phyloP scores from a whole-genome alignment of 2,113 vertebrate species.

The Montifringilla adamsi region DNA sequence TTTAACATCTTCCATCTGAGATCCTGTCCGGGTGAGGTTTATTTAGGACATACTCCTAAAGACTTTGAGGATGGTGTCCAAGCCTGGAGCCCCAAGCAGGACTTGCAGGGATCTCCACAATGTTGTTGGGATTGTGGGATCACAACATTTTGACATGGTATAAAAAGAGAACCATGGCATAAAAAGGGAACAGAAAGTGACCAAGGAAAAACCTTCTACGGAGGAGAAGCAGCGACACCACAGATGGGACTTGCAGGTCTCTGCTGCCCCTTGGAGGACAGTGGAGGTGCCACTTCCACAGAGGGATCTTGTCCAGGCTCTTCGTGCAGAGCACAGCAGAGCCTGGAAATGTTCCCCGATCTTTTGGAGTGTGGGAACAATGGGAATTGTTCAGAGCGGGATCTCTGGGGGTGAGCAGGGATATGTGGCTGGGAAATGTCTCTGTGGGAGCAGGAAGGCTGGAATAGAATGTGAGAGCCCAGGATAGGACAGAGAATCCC shows the following conservation, averaged over 20 bases:
- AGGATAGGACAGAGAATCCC: neutral
- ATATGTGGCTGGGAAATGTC: neutral
- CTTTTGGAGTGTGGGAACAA: neutral
- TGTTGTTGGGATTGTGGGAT: neutral
- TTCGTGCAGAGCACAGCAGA: rapidly evolving
- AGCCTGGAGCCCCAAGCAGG: neutral
- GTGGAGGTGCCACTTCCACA: neutral
- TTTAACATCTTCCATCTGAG: neutral
- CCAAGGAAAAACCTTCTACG: rapidly evolving
- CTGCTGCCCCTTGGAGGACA: constrained; percentile 24
- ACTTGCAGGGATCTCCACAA: neutral
- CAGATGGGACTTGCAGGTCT: neutral
- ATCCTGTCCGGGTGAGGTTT: neutral
- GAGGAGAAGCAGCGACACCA: neutral
- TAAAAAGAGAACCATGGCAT: rapidly evolving
- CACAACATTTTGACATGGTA: rapidly evolving
- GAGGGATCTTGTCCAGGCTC: no score
- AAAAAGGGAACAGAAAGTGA: neutral
- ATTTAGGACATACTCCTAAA: neutral
- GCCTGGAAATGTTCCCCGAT: rapidly evolving
- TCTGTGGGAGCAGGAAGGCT: neutral
- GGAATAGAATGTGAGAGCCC: neutral
- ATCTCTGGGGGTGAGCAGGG: neutral
- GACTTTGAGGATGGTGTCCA: neutral
- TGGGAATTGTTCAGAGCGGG: neutral